Conservation (phyloP, 2,888 invertebrate species). For the Hoplodrina ambigua region DNA sequence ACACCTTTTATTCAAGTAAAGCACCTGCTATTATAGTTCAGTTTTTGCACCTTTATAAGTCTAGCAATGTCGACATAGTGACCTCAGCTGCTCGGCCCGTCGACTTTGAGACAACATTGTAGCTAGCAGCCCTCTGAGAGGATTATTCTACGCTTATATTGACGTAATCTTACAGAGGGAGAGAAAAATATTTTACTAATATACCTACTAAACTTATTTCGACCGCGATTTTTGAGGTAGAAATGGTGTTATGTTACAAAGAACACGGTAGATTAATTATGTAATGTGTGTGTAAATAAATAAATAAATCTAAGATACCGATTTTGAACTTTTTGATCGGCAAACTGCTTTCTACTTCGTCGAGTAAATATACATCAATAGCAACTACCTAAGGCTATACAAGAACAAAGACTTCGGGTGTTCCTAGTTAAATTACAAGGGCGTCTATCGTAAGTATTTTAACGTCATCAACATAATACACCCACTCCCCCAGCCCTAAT, state of each 20-base stretch:
- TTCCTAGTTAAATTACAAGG: background rate
- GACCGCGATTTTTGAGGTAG: slow-evolving; percentile 14
- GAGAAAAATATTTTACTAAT: slow-evolving; percentile 57
- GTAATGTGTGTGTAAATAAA: too few relatives aligned
- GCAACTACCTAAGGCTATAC: background rate
- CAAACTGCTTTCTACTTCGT: background rate
- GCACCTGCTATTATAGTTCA: slow-evolving; percentile 23
- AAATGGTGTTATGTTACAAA: background rate
- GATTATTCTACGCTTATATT: slow-evolving; percentile 66
- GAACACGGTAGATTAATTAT: background rate
- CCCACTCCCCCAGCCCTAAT: slow-evolving; percentile 4
- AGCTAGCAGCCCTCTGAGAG: slow-evolving; percentile 64
- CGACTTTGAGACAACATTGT: slow-evolving; percentile 72
- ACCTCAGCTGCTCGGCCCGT: slow-evolving; percentile 48
- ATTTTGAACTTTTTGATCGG: background rate
- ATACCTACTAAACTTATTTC: slow-evolving; percentile 28
- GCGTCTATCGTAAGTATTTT: slow-evolving; percentile 9
- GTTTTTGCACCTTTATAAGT: slow-evolving; percentile 41
- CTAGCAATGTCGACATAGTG: slow-evolving; percentile 51
- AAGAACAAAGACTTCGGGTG: background rate
- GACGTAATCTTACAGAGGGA: slow-evolving; percentile 63
- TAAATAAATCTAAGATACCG: background rate
- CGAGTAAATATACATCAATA: background rate
- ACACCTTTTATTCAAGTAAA: slow-evolving; percentile 22
- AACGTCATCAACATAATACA: slow-evolving; percentile 24